A percentile compares a stretch with the other conserved stretches of the same genome.
phyloP scores from a whole-genome alignment of 2,888 invertebrate species.

The Drosophila kambysellisi region DNA sequence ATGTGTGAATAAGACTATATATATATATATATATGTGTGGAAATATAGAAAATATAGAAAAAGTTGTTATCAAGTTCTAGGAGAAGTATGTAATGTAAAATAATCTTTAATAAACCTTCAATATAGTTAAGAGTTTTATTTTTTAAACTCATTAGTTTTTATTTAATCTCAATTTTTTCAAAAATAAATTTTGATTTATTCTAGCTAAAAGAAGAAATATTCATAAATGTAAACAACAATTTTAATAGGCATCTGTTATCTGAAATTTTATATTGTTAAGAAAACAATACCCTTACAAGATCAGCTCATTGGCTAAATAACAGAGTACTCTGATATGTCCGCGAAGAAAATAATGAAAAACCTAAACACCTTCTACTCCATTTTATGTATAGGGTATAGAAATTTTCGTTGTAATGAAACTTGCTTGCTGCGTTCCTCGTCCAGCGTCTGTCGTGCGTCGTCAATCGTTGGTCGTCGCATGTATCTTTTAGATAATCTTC shows the following conservation, averaged over 20 bases:
- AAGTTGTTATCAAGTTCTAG: not conserved
- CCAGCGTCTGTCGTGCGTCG: slow-evolving; percentile 18
- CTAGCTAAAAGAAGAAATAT: too few species aligned
- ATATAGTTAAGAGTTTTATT: not conserved
- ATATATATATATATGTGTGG: not conserved
- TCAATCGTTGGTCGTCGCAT: slow-evolving; percentile 57
- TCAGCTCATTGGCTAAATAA: too few species aligned
- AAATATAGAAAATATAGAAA: not conserved
- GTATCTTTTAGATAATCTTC: slow-evolving; percentile 80
- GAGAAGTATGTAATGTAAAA: not conserved
- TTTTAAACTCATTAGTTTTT: not conserved
- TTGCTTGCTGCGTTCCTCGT: slow-evolving; percentile 45
- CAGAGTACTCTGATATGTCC: not conserved
- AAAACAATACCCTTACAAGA: too few species aligned
- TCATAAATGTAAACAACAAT: too few species aligned
- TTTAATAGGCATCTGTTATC: too few species aligned
- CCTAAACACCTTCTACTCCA: not conserved
- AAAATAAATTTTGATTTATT: too few species aligned
- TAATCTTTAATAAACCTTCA: not conserved
- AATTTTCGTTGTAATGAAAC: slow-evolving; percentile 69
- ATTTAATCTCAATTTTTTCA: too few species aligned
- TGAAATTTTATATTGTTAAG: too few species aligned
- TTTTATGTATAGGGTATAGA: slow-evolving; percentile 36
- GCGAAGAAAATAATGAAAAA: not conserved
- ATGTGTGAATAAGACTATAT: not conserved